Percentiles rank a stretch among this genome's conserved stretches.
These are phyloP conservation scores for Magallana nippona DNA, from an alignment of 2,888 invertebrate species.

Conservation along the genomic window DNA sequence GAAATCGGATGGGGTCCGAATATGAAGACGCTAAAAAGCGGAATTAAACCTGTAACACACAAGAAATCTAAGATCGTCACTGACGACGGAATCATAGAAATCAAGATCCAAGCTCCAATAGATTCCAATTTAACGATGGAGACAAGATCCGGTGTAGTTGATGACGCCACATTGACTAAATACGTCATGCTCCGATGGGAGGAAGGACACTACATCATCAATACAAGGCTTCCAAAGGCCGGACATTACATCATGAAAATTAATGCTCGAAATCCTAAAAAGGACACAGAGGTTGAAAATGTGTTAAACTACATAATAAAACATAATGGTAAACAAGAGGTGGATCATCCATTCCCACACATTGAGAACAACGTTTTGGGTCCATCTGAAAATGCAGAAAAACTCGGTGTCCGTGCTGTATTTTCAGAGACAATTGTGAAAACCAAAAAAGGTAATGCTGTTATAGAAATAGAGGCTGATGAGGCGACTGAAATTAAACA, in stretches of 20 bases:
- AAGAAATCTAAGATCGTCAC: conserved; percentile 63
- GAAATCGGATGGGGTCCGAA: conserved; percentile 74
- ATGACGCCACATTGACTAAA: conserved; percentile 64
- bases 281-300: conserved; percentile 64
- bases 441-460: conserved; percentile 58
- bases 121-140: conserved; percentile 63
- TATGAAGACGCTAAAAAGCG: conserved; percentile 58
- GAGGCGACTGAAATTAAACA: conserved; percentile 62
- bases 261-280: conserved; percentile 60
- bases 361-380: conserved; percentile 59
- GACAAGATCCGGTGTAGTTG: conserved; percentile 63
- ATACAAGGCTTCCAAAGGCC: conserved; percentile 65
- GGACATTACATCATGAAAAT: conserved; percentile 71
- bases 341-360: conserved; percentile 64
- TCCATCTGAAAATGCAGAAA: conserved; percentile 53
- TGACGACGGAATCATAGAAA: conserved; percentile 67
- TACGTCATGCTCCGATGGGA: conserved; percentile 63
- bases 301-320: conserved; percentile 73
- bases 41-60: conserved; percentile 67
- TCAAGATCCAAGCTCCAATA: conserved; percentile 61
- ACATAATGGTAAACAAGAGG: conserved; percentile 37
- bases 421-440: conserved; percentile 58
- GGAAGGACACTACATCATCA: conserved; percentile 62
- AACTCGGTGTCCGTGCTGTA: conserved; percentile 61
- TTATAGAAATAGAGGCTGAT: conserved; percentile 58